A percentile compares a stretch with the other conserved stretches of the same genome.
phyloP scores from a whole-genome alignment of 1,140 invertebrate species.

The Oncopeltus fasciatus region DNA sequence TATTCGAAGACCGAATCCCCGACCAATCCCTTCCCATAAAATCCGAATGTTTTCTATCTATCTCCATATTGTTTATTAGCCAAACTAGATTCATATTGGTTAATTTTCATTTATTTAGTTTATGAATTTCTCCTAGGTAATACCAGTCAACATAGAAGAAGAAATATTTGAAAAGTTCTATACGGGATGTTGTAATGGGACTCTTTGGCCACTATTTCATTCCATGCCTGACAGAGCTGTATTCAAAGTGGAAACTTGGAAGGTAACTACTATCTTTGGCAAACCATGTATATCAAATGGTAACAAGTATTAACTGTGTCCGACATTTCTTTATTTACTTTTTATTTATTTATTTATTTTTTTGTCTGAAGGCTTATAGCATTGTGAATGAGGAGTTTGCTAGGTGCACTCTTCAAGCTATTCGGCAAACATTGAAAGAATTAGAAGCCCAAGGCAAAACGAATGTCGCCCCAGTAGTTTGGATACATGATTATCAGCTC shows the following conservation, averaged over 20 bases:
- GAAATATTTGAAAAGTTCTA: constrained; percentile 71
- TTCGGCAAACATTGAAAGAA: constrained; percentile 44
- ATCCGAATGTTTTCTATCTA: too few relatives aligned
- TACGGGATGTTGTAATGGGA: constrained; percentile 82
- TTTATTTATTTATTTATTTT: neutral
- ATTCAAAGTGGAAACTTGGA: constrained; percentile 67
- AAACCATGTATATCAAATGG: too few relatives aligned
- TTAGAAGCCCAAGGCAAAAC: constrained; percentile 35
- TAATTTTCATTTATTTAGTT: too few relatives aligned
- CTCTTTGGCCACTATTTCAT: constrained; percentile 82
- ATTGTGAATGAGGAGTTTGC: constrained; percentile 71
- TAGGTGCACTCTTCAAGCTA: constrained; percentile 54
- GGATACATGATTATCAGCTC: constrained; percentile 88
- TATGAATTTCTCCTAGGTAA: constrained; percentile 45
- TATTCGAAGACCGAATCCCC: too few relatives aligned
- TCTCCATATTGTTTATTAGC: too few relatives aligned
- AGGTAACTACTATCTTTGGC: too few relatives aligned
- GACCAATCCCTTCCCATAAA: too few relatives aligned
- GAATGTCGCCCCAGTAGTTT: constrained; percentile 49
- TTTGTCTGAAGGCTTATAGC: constrained; percentile 47
- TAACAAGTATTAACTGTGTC: too few relatives aligned
- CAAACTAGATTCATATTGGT: too few relatives aligned
- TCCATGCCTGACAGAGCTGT: constrained; percentile 72
- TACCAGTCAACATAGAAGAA: constrained; percentile 60
- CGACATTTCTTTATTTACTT: too few relatives aligned